Conservation (phyloP, 1,140 invertebrate genomes). For the Calycopis cecrops region DNA sequence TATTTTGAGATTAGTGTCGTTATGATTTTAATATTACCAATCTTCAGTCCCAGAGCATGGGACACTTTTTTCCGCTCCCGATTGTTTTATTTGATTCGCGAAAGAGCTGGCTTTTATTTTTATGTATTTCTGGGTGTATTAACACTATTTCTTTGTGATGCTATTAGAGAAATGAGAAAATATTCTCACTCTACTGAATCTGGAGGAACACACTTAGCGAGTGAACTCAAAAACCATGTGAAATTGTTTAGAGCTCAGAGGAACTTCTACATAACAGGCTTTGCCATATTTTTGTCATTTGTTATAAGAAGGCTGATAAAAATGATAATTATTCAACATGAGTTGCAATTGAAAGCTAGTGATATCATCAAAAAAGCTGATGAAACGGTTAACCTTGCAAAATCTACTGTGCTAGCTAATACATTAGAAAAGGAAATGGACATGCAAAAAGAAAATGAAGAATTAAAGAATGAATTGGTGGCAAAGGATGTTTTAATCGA, state of each 20-base stretch:
- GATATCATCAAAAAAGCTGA: conserved; percentile 62
- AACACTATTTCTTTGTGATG: conserved; percentile 55
- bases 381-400: conserved; percentile 47
- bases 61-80: conserved; percentile 55
- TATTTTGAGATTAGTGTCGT: conserved; percentile 61
- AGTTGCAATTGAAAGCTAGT: conserved; percentile 53
- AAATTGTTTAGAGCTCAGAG: conserved; percentile 67
- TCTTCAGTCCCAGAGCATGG: conserved; percentile 63
- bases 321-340: conserved; percentile 66
- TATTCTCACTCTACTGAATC: conserved; percentile 44
- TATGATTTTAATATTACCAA: conserved; percentile 54
- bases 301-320: conserved; percentile 56
- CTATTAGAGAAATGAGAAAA: conserved; percentile 65
- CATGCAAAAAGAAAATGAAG: conserved; percentile 23
- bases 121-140: conserved; percentile 54
- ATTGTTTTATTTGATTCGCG: conserved; percentile 46
- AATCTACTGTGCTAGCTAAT: conserved; percentile 40
- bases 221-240: conserved; percentile 59
- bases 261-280: conserved; percentile 69
- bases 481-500: conserved; percentile 34
- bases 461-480: conserved; percentile 38
- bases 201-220: conserved; percentile 33
- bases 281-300: conserved; percentile 65
- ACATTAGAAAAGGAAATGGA: conserved; percentile 21
- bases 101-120: conserved; percentile 55